Percentiles rank a stretch among this genome's conserved stretches.
Evolutionary conservation across 2,797 vertebrate species (phyloP).

Genomic region (Myripristis jacobus): DNA sequence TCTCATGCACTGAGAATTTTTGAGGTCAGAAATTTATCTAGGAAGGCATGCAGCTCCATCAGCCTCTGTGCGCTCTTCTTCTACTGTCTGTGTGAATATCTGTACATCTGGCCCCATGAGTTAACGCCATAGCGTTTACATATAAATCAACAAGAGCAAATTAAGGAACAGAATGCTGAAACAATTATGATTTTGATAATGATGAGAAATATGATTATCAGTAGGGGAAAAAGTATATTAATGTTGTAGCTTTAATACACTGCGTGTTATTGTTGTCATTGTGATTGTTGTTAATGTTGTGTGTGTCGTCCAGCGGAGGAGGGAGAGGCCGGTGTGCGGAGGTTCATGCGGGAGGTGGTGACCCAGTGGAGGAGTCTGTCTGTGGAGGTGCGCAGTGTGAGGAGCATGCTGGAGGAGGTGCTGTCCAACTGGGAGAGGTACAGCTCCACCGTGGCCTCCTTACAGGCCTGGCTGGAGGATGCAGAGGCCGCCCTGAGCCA

Average conservation of each 20-base stretch:
- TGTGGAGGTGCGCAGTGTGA: conserved; percentile 92
- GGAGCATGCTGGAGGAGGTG: conserved; percentile 96
- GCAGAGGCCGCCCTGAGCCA: conserved; percentile 90
- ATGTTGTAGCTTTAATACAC: too few species aligned
- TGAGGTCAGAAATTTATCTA: conserved; percentile 62
- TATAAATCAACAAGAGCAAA: too few species aligned
- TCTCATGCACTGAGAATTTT: conserved; percentile 66
- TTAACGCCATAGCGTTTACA: too few species aligned
- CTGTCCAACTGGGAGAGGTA: conserved; percentile 94
- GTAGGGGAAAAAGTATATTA: too few species aligned
- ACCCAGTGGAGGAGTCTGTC: conserved; percentile 94
- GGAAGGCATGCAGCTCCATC: conserved; percentile 40
- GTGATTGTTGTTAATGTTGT: background rate
- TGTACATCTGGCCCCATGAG: too few species aligned
- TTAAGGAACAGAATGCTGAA: too few species aligned
- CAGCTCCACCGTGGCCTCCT: conserved; percentile 85
- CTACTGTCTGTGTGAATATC: conserved; percentile 31
- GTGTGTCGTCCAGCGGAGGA: conserved; percentile 85
- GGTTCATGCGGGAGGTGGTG: conserved; percentile 92
- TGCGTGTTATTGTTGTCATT: background rate
- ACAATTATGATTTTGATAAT: background rate
- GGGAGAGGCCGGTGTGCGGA: conserved; percentile 87
- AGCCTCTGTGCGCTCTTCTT: conserved; percentile 34
- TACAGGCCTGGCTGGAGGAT: conserved; percentile 95
- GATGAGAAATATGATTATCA: background rate